Conservation (phyloP, 2,113 vertebrate genomes). For the Passer domesticus region DNA sequence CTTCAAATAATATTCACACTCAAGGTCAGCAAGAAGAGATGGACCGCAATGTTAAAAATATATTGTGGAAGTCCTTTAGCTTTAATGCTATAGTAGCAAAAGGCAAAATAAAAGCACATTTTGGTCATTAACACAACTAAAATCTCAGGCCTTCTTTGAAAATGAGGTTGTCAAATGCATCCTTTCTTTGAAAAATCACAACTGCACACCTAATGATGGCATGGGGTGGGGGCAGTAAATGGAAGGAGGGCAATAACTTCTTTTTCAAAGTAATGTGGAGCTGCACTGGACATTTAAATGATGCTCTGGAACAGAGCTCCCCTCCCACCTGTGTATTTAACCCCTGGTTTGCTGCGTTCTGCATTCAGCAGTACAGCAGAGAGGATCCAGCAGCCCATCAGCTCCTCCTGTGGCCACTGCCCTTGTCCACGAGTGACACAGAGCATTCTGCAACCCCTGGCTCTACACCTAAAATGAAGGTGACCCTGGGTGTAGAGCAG, state of each 20-base stretch:
- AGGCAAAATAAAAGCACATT: neutral
- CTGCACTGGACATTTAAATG: neutral
- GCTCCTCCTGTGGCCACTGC: neutral
- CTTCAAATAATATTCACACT: neutral
- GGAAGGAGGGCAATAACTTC: neutral
- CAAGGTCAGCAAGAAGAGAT: neutral
- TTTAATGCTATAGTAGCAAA: neutral
- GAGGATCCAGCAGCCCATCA: neutral
- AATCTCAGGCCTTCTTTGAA: neutral
- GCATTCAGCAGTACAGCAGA: neutral
- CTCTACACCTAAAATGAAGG: neutral
- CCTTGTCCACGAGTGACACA: neutral
- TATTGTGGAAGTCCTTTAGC: neutral
- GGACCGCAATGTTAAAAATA: neutral
- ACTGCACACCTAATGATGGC: neutral
- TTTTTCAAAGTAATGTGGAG: neutral
- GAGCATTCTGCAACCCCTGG: neutral
- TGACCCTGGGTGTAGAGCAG: fast-evolving
- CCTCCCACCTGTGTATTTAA: neutral
- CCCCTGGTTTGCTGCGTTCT: neutral
- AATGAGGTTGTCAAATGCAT: neutral
- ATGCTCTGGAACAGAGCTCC: neutral
- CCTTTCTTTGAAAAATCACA: neutral
- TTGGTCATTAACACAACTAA: neutral
- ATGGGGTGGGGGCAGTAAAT: neutral